Percentiles rank a stretch among this genome's conserved stretches.
These are phyloP conservation scores for Leuctra nigra DNA, from an alignment of 2,888 invertebrate species.

Conservation along the genomic window DNA sequence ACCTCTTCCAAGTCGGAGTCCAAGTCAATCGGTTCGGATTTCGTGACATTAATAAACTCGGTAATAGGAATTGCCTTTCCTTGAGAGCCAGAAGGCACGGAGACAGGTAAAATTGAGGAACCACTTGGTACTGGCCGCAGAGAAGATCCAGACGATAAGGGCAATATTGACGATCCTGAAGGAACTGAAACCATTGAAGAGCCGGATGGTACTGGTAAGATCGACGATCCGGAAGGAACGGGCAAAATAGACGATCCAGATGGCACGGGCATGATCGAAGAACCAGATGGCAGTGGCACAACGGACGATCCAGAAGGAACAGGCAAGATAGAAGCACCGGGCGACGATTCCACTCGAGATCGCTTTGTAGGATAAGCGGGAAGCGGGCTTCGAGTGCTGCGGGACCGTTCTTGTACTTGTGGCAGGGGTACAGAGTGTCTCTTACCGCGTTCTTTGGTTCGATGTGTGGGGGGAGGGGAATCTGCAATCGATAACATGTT, in stretches of 20 bases:
- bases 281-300: conserved; percentile 1
- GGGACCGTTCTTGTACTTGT: no score
- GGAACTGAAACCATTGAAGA: no score
- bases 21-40: conserved; percentile 27
- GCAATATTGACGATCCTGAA: no score
- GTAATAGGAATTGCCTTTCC: no score
- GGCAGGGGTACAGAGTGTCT: not conserved
- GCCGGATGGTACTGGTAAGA: no score
- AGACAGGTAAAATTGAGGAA: no score
- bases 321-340: not conserved
- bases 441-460: not conserved
- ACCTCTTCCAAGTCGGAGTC: conserved; percentile 24
- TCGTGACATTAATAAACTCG: no score
- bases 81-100: no score
- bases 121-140: no score
- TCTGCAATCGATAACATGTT: not conserved
- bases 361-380: conserved; percentile 2
- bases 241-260: no score
- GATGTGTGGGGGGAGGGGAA: not conserved
- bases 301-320: conserved; percentile 4
- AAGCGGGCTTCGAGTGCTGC: not conserved
- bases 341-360: not conserved
- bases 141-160: no score
- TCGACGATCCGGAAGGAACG: no score
- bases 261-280: not conserved